A percentile compares a stretch with the other conserved stretches of the same genome.
Conservation (phyloP, 2,888 invertebrate genomes). For the Mimachlamys varia region DNA sequence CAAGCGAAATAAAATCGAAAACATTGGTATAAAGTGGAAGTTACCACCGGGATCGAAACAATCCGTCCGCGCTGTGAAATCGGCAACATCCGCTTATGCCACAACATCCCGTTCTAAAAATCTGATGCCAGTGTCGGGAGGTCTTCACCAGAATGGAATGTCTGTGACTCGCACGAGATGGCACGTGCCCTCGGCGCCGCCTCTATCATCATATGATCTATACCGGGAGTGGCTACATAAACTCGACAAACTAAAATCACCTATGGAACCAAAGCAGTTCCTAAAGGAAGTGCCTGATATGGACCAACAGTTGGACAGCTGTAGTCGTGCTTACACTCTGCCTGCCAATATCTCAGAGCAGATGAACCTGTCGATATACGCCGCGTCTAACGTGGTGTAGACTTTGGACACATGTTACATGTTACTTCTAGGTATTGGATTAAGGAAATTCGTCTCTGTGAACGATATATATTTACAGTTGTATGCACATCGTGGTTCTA, state of each 20-base stretch:
- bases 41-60: constrained; percentile 51
- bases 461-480: neutral
- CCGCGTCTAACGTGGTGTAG: constrained; percentile 5
- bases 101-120: constrained; percentile 51
- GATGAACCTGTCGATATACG: constrained; percentile 23
- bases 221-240: constrained; percentile 63
- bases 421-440: neutral
- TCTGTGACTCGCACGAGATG: constrained; percentile 59
- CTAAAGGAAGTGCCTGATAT: constrained; percentile 4
- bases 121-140: constrained; percentile 62
- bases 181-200: constrained; percentile 57
- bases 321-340: neutral
- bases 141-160: constrained; percentile 57
- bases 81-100: neutral
- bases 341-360: constrained; percentile 36
- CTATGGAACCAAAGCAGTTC: constrained; percentile 35
- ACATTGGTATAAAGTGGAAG: constrained; percentile 63
- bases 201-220: constrained; percentile 54
- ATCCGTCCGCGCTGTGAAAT: constrained; percentile 37
- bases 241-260: constrained; percentile 59
- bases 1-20: constrained; percentile 60
- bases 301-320: neutral
- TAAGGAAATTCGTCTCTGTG: neutral
- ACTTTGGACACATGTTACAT: neutral
- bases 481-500: neutral